Evolutionary conservation across 2,888 invertebrate genomes (phyloP).

Genomic region (Branchellion lobata): DNA sequence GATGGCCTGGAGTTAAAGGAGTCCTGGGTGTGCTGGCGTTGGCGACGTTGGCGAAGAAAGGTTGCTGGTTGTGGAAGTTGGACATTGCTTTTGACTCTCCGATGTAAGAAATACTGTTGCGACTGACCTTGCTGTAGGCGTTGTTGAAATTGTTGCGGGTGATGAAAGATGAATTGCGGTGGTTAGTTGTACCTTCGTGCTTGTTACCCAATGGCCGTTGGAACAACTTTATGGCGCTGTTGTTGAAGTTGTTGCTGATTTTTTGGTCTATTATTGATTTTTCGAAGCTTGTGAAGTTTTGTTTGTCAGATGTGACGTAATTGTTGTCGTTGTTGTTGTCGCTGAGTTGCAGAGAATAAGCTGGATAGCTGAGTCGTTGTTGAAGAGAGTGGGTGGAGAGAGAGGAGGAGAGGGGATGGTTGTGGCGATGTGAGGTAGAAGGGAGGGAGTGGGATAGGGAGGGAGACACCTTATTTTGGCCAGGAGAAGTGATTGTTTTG

Average conservation of each 20-base stretch:
- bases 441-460: conserved; percentile 19
- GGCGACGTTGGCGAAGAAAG: too few relatives aligned
- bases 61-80: background rate
- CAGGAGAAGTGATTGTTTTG: conserved; percentile 14
- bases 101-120: background rate
- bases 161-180: background rate
- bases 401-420: background rate
- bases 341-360: conserved; percentile 3
- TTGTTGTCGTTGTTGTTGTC: background rate
- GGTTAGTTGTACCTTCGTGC: background rate
- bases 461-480: background rate
- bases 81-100: background rate
- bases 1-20: too few relatives aligned
- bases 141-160: background rate
- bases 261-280: background rate
- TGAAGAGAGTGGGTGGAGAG: conserved; percentile 30
- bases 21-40: too few relatives aligned
- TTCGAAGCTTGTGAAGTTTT: background rate
- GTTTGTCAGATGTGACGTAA: background rate
- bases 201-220: background rate
- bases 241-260: too few relatives aligned
- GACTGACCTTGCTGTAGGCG: background rate
- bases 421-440: background rate
- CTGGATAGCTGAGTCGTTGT: conserved; percentile 26
- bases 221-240: background rate